Evolutionary conservation across 1,140 invertebrate species (phyloP).

Genomic region (Meloidogyne floridensis): DNA sequence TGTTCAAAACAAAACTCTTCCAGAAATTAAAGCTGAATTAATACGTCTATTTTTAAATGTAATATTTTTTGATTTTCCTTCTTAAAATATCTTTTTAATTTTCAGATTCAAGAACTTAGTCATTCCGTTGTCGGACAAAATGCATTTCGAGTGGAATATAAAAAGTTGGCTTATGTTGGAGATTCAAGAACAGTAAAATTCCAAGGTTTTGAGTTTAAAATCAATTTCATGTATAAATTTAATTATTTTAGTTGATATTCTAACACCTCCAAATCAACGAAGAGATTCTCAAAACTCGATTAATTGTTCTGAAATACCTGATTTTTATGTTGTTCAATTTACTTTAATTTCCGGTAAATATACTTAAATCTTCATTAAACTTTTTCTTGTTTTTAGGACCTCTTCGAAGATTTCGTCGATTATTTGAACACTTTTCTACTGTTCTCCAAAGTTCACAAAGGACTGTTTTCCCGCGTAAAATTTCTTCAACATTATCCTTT

Average conservation of each 20-base stretch:
- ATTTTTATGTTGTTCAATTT: constrained; percentile 33
- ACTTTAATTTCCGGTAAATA: constrained; percentile 20
- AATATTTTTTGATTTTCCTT: constrained; percentile 61
- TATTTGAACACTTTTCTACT: constrained; percentile 34
- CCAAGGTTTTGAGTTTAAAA: constrained; percentile 53
- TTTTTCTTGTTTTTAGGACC: background rate
- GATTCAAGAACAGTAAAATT: constrained; percentile 65
- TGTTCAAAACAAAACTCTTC: constrained; percentile 89
- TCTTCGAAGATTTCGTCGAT: constrained; percentile 15
- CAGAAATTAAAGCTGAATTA: constrained; percentile 93
- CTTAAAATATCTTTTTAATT: background rate
- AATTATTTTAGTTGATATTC: constrained; percentile 17
- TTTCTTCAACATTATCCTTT: too few relatives aligned
- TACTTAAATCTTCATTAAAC: background rate
- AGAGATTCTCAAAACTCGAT: background rate
- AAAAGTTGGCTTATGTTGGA: constrained; percentile 77
- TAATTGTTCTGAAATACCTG: background rate
- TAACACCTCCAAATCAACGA: constrained; percentile 19
- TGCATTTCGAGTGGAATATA: constrained; percentile 96
- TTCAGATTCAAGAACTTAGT: constrained; percentile 90
- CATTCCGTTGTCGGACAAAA: constrained; percentile 97
- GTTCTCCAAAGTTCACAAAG: constrained; percentile 20
- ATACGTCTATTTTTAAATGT: constrained; percentile 97
- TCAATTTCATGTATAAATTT: background rate
- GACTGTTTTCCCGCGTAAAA: background rate